A percentile compares a stretch with the other conserved stretches of the same genome.
Evolutionary conservation across 2,888 invertebrate genomes (phyloP).

Genomic region (Ochlodes sylvanus): DNA sequence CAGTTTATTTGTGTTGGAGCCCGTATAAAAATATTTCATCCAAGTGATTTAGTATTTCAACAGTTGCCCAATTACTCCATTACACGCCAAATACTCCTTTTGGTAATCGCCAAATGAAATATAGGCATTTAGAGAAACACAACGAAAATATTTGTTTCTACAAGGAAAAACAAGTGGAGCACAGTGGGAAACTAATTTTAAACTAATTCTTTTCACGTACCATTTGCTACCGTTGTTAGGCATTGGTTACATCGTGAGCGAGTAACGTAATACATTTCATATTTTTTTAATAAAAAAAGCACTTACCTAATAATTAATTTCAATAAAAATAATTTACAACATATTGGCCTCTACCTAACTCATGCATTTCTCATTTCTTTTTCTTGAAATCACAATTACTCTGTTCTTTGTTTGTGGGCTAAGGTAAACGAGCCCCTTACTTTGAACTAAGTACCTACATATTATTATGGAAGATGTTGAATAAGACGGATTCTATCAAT

Average conservation of each 20-base stretch:
- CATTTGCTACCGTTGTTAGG: slow-evolving; percentile 51
- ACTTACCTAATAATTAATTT: too few species aligned
- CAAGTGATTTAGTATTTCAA: neutral
- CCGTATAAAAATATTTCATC: neutral
- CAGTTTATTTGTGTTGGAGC: neutral
- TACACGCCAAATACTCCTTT: neutral
- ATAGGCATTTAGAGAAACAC: slow-evolving; percentile 24
- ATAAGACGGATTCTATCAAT: too few species aligned
- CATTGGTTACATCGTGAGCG: slow-evolving; percentile 28
- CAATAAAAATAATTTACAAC: too few species aligned
- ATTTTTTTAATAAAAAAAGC: too few species aligned
- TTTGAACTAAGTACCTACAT: too few species aligned
- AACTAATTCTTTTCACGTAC: slow-evolving; percentile 50
- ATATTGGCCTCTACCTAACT: too few species aligned
- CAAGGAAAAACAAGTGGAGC: slow-evolving; percentile 30
- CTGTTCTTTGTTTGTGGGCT: too few species aligned
- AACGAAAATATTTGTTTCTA: slow-evolving; percentile 32
- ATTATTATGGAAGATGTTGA: too few species aligned
- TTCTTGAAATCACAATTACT: too few species aligned
- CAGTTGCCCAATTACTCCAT: slow-evolving; percentile 4
- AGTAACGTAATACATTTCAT: neutral
- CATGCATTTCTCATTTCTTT: too few species aligned
- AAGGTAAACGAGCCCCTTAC: too few species aligned
- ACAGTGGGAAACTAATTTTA: slow-evolving; percentile 43
- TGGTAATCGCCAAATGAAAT: slow-evolving; percentile 20